Conservation (phyloP, 2,113 vertebrate genomes). For the Hoplias malabaricus region DNA sequence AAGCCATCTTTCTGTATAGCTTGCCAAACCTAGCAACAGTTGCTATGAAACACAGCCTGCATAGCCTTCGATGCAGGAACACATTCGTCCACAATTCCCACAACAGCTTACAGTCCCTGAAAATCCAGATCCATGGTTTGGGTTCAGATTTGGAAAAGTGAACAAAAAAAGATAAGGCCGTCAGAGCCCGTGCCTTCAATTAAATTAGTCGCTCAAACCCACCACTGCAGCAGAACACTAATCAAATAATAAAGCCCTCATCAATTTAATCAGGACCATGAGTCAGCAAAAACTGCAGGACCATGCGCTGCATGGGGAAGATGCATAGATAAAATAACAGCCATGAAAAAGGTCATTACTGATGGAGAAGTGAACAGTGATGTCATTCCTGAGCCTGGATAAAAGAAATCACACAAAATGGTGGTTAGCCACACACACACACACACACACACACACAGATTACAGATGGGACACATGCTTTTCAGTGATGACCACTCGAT, state of each 20-base stretch:
- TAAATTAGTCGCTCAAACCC: slow-evolving; percentile 58
- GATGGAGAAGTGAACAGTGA: slow-evolving; percentile 19
- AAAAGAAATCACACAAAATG: background rate
- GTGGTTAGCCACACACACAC: background rate
- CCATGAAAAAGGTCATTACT: slow-evolving; percentile 43
- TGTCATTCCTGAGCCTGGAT: background rate
- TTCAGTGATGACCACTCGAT: background rate
- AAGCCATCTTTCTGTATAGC: too few relatives aligned
- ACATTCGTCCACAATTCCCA: background rate
- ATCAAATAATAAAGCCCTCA: slow-evolving; percentile 59
- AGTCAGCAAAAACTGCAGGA: slow-evolving; percentile 51
- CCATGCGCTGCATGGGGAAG: background rate
- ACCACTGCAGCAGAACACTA: slow-evolving; percentile 52
- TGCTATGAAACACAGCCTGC: too few relatives aligned
- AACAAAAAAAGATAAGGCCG: slow-evolving; percentile 45
- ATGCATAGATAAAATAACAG: slow-evolving; percentile 31
- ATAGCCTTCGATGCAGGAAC: background rate
- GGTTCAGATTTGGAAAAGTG: slow-evolving; percentile 32
- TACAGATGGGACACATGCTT: background rate
- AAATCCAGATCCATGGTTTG: background rate
- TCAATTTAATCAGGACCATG: slow-evolving; percentile 57
- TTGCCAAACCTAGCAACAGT: too few relatives aligned
- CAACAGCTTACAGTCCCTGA: background rate
- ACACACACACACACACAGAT: background rate
- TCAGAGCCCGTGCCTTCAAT: slow-evolving; percentile 48